These are phyloP conservation scores for Stenotaenia linearis DNA, from an alignment of 2,888 invertebrate genomes.

Conservation along the genomic window DNA sequence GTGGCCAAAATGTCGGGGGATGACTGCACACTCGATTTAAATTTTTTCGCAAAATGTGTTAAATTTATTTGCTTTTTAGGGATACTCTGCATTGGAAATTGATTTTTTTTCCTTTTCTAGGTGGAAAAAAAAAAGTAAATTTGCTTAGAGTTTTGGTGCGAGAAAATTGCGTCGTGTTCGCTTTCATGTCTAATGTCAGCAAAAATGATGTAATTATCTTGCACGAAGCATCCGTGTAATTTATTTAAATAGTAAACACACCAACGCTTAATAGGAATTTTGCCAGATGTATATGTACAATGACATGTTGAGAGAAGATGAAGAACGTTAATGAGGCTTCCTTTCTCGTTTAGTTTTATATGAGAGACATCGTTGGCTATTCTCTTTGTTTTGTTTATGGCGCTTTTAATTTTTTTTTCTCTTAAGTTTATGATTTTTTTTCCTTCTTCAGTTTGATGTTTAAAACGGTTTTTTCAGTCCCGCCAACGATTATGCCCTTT, in stretches of 20 bases:
- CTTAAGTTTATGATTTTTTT: not conserved
- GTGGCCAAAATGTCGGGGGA: not conserved
- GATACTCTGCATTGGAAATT: not conserved
- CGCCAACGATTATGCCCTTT: constrained; percentile 31
- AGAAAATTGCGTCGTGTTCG: constrained; percentile 24
- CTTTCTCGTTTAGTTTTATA: not conserved
- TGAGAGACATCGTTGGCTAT: constrained; percentile 7
- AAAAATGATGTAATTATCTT: constrained; percentile 26
- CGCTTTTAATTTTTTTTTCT: not conserved
- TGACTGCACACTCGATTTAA: not conserved
- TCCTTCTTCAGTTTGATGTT: not conserved
- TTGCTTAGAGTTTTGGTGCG: constrained; percentile 10
- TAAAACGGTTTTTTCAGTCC: constrained; percentile 27
- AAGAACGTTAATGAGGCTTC: constrained; percentile 8
- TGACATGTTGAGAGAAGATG: not conserved
- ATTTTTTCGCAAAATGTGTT: not conserved
- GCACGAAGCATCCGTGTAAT: constrained; percentile 22
- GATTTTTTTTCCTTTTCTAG: not conserved
- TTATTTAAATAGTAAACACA: constrained; percentile 23
- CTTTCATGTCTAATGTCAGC: constrained; percentile 23
- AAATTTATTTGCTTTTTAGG: not conserved
- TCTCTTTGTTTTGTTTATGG: not conserved
- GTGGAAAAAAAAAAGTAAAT: not conserved
- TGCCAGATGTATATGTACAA: constrained; percentile 2
- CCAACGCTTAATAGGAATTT: constrained; percentile 23